Conservation (phyloP, 1,140 invertebrate species). For the Drosophila lacertosa region DNA sequence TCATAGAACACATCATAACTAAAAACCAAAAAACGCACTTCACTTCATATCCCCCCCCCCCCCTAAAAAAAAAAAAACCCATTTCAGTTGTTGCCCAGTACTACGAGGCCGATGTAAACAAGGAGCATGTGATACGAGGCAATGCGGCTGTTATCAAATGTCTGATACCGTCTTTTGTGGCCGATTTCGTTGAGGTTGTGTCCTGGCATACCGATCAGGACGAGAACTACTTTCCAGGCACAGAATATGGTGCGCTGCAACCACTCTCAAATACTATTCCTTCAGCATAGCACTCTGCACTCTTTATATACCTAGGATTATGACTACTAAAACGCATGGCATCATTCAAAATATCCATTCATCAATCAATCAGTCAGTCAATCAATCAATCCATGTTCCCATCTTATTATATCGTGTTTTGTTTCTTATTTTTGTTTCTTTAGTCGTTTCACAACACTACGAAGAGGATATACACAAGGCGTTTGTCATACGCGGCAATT, state of each 20-base stretch:
- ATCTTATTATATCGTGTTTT: slow-evolving; percentile 44
- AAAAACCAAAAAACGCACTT: slow-evolving; percentile 31
- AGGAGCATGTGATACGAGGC: slow-evolving; percentile 96
- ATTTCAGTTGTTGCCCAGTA: slow-evolving; percentile 92
- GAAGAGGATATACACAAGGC: slow-evolving; percentile 95
- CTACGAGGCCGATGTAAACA: slow-evolving; percentile 95
- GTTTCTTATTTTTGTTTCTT: slow-evolving; percentile 72
- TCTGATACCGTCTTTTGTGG: slow-evolving; percentile 96
- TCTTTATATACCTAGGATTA: slow-evolving; percentile 27
- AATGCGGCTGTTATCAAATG: slow-evolving; percentile 97
- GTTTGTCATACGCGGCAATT: slow-evolving; percentile 95
- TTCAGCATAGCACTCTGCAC: slow-evolving; percentile 6
- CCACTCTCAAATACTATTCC: slow-evolving; percentile 5
- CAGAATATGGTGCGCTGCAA: slow-evolving; percentile 80
- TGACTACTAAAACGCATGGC: slow-evolving; percentile 67
- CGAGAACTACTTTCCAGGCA: slow-evolving; percentile 85
- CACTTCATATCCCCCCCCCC: background rate
- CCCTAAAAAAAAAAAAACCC: slow-evolving; percentile 3
- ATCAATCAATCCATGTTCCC: slow-evolving; percentile 35
- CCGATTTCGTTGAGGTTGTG: slow-evolving; percentile 94
- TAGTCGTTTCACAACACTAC: slow-evolving; percentile 94
- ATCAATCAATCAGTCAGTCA: too few relatives aligned
- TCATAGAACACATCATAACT: slow-evolving; percentile 6
- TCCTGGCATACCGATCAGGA: slow-evolving; percentile 94
- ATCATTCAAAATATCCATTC: slow-evolving; percentile 29